phyloP scores from a whole-genome alignment of 1,140 invertebrate species.

The Heliothis virescens region DNA sequence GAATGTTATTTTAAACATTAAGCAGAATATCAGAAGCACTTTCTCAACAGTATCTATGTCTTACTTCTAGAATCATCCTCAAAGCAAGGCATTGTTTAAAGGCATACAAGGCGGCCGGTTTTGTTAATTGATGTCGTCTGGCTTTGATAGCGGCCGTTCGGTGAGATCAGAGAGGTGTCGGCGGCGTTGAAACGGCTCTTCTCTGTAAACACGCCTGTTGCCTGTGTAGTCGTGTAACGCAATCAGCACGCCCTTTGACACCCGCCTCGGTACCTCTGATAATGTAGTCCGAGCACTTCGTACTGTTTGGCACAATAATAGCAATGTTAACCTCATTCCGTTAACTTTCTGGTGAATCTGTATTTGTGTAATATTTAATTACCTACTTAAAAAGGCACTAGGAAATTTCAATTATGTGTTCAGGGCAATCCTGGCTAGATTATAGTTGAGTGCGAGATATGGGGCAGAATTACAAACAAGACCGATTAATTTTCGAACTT shows the following conservation, averaged over 20 bases:
- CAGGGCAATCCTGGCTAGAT: too few relatives aligned
- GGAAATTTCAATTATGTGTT: too few relatives aligned
- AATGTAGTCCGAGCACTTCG: conserved; percentile 47
- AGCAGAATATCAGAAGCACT: neutral
- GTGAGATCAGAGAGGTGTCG: conserved; percentile 74
- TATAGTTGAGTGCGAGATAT: too few relatives aligned
- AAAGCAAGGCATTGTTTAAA: conserved; percentile 36
- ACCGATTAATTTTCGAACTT: too few relatives aligned
- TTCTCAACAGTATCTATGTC: too few relatives aligned
- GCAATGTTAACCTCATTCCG: conserved; percentile 39
- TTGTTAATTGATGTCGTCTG: conserved; percentile 66
- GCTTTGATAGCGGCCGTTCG: conserved; percentile 60
- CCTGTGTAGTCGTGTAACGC: conserved; percentile 59
- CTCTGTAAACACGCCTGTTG: conserved; percentile 66
- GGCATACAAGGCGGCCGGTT: conserved; percentile 53
- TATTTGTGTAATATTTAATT: neutral
- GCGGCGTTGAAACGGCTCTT: conserved; percentile 60
- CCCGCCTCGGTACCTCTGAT: conserved; percentile 62
- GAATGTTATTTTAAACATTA: conserved; percentile 40
- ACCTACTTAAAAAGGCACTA: neutral
- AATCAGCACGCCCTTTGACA: conserved; percentile 80
- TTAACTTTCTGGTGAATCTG: conserved; percentile 1
- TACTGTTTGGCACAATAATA: conserved; percentile 30
- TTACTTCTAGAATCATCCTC: conserved; percentile 13
- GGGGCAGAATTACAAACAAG: too few relatives aligned